Conservation (phyloP, 2,888 invertebrate genomes). For the Drosophila phalerata region DNA sequence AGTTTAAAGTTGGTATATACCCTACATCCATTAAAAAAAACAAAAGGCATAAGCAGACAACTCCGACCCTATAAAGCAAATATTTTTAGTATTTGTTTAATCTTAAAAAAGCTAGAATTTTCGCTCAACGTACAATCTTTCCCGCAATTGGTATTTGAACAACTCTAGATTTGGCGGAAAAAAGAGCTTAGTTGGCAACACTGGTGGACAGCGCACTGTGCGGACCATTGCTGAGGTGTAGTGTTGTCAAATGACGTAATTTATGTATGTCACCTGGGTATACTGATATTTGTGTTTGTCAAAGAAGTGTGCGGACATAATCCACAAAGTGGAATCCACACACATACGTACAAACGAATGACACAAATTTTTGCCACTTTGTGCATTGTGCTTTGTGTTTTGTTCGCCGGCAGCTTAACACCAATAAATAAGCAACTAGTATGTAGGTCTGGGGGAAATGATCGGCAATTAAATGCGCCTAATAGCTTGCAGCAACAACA, state of each 20-base stretch:
- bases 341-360: constrained; percentile 39
- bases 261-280: constrained; percentile 63
- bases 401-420: constrained; percentile 60
- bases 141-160: too few species aligned
- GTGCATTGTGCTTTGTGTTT: constrained; percentile 41
- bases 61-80: too few species aligned
- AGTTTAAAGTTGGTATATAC: too few species aligned
- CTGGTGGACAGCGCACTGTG: neutral
- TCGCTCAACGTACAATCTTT: too few species aligned
- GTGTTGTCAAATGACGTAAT: constrained; percentile 73
- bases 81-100: too few species aligned
- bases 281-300: constrained; percentile 43
- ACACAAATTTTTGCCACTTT: constrained; percentile 65
- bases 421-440: constrained; percentile 56
- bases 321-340: constrained; percentile 37
- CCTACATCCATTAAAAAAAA: too few species aligned
- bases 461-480: constrained; percentile 61
- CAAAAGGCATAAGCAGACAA: too few species aligned
- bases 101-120: too few species aligned
- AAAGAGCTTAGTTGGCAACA: too few species aligned
- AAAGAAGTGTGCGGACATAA: constrained; percentile 51
- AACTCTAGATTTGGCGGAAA: too few species aligned
- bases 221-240: constrained; percentile 33
- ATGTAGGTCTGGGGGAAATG: constrained; percentile 58
- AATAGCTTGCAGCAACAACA: constrained; percentile 52